Percentiles rank a stretch among this genome's conserved stretches.
Conservation (phyloP, 2,888 invertebrate species). For the Anorthoa munda region DNA sequence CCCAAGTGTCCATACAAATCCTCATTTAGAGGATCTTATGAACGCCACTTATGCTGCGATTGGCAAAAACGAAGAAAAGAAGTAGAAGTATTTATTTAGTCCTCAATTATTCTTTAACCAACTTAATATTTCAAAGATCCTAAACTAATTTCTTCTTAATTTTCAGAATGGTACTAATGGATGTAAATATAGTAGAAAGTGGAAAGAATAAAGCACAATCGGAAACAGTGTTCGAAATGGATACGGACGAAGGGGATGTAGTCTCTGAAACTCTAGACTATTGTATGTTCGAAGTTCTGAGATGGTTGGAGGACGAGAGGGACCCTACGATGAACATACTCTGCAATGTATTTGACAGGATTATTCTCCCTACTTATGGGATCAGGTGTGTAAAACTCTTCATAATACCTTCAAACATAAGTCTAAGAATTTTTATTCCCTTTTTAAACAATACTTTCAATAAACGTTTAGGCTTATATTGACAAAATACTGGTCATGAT, state of each 20-base stretch:
- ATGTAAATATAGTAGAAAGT: conserved; percentile 92
- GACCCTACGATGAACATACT: conserved; percentile 91
- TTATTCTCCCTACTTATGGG: conserved; percentile 96
- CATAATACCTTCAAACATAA: not conserved
- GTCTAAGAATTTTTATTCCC: too few species aligned
- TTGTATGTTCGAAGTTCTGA: conserved; percentile 94
- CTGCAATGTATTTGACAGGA: conserved; percentile 94
- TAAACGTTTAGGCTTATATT: too few species aligned
- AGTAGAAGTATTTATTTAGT: too few species aligned
- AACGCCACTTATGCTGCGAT: too few species aligned
- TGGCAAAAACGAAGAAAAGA: too few species aligned
- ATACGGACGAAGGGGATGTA: conserved; percentile 88
- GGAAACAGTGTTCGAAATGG: conserved; percentile 91
- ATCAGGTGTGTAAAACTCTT: conserved; percentile 84
- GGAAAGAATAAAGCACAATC: conserved; percentile 83
- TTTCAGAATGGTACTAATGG: conserved; percentile 94
- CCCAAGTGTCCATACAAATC: too few species aligned
- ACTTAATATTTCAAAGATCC: too few species aligned
- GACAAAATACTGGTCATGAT: too few species aligned
- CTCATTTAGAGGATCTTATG: too few species aligned
- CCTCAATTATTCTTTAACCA: too few species aligned
- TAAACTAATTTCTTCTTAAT: conserved; percentile 12
- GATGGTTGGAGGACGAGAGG: conserved; percentile 92
- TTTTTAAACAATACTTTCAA: too few species aligned
- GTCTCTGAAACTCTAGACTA: conserved; percentile 92